Conservation (phyloP, 2,113 vertebrate genomes). For the Synodontis membranacea region DNA sequence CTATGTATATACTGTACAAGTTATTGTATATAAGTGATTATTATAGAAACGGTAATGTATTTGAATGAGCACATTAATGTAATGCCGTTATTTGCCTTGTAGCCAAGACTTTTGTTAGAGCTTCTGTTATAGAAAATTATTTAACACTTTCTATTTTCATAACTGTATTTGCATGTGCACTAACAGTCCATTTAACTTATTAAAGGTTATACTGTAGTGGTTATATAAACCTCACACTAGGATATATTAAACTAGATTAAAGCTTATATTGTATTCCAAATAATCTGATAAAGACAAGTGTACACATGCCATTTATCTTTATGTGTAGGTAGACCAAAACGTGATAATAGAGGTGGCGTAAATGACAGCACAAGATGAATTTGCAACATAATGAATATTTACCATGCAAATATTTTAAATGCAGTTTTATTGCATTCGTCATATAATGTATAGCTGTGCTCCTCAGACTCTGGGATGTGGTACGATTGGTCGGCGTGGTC, state of each 20-base stretch:
- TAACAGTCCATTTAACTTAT: background rate
- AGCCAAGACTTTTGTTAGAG: background rate
- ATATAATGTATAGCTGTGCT: background rate
- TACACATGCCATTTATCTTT: background rate
- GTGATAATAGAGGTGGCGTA: background rate
- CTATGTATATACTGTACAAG: background rate
- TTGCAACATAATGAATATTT: background rate
- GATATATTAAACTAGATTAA: background rate
- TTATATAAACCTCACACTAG: background rate
- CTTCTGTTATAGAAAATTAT: background rate
- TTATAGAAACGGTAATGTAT: background rate
- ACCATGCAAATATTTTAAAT: background rate
- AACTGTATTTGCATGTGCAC: background rate
- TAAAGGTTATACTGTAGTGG: background rate
- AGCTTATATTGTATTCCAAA: background rate
- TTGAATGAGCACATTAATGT: background rate
- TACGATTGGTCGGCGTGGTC: conserved; percentile 73
- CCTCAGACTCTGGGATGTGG: conserved; percentile 67
- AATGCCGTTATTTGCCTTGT: background rate
- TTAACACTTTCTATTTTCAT: background rate
- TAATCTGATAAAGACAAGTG: too few species aligned
- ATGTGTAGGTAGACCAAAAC: background rate
- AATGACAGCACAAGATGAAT: background rate
- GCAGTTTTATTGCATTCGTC: background rate
- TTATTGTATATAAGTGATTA: background rate